Conservation (phyloP, 2,113 vertebrate genomes). For the Carettochelys insculpta region DNA sequence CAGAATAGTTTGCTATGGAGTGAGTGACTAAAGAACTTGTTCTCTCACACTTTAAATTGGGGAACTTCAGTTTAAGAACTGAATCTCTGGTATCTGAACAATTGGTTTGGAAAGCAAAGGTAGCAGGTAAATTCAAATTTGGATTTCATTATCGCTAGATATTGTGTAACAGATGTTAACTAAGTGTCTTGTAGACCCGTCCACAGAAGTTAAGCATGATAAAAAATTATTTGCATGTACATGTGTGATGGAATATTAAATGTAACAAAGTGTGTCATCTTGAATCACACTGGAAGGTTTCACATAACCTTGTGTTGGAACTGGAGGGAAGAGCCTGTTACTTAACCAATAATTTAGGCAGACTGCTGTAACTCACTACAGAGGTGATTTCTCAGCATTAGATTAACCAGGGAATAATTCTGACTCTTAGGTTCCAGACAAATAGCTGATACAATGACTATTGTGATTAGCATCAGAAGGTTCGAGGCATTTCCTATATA, state of each 20-base stretch:
- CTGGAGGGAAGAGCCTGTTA: background rate
- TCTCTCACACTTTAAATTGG: background rate
- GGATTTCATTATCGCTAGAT: background rate
- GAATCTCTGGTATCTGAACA: background rate
- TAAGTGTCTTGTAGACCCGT: background rate
- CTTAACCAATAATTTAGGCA: background rate
- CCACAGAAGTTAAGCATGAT: background rate
- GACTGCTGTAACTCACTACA: background rate
- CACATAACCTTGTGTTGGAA: background rate
- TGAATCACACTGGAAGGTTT: accelerated
- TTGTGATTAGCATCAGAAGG: background rate
- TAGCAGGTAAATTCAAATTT: background rate
- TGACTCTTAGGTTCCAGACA: background rate
- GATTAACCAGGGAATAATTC: background rate
- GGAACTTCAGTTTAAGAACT: background rate
- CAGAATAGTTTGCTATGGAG: background rate
- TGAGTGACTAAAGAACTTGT: background rate
- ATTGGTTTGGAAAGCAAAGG: background rate
- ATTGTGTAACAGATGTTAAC: background rate
- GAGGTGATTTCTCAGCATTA: background rate
- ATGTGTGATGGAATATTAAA: background rate
- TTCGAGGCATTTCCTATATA: background rate
- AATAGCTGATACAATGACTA: background rate
- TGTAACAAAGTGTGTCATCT: background rate
- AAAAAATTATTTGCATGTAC: background rate